These are phyloP conservation scores for Scaptodrosophila lebanonensis DNA, from an alignment of 1,140 invertebrate species.

Conservation along the genomic window DNA sequence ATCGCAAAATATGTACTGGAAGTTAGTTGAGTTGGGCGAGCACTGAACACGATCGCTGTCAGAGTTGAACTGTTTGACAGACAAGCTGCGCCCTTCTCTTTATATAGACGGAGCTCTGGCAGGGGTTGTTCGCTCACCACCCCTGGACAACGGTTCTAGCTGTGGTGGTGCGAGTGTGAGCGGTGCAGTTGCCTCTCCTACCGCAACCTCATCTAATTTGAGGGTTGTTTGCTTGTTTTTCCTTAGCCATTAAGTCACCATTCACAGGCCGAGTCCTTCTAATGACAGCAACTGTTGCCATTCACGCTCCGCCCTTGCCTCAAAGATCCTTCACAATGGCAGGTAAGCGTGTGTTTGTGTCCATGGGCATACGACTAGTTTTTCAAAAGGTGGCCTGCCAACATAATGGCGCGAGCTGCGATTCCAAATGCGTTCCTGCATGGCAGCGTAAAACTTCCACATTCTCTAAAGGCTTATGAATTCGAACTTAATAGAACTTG, in stretches of 20 bases:
- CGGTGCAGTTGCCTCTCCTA: neutral
- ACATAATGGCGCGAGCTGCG: neutral
- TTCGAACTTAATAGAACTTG: too few relatives aligned
- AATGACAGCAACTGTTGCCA: conserved; percentile 67
- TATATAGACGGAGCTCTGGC: conserved; percentile 42
- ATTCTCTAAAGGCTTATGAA: too few relatives aligned
- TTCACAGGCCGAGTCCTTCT: conserved; percentile 36
- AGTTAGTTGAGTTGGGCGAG: conserved; percentile 4
- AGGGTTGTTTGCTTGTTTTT: conserved; percentile 58
- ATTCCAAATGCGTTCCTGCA: too few relatives aligned
- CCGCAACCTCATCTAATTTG: conserved; percentile 40
- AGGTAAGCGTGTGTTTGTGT: conserved; percentile 29
- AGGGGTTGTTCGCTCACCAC: conserved; percentile 43
- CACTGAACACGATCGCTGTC: conserved; percentile 62
- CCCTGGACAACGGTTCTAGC: conserved; percentile 14
- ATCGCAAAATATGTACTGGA: too few relatives aligned
- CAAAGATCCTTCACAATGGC: conserved; percentile 52
- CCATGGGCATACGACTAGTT: neutral
- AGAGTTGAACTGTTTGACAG: conserved; percentile 57
- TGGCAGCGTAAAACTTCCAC: too few relatives aligned
- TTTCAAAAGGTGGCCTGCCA: neutral
- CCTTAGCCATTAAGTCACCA: conserved; percentile 62
- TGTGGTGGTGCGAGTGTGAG: conserved; percentile 6
- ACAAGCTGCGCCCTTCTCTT: conserved; percentile 20
- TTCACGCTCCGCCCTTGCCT: conserved; percentile 67